Evolutionary conservation across 2,888 invertebrate species (phyloP).

Genomic region (Ornithoptera alexandrae): DNA sequence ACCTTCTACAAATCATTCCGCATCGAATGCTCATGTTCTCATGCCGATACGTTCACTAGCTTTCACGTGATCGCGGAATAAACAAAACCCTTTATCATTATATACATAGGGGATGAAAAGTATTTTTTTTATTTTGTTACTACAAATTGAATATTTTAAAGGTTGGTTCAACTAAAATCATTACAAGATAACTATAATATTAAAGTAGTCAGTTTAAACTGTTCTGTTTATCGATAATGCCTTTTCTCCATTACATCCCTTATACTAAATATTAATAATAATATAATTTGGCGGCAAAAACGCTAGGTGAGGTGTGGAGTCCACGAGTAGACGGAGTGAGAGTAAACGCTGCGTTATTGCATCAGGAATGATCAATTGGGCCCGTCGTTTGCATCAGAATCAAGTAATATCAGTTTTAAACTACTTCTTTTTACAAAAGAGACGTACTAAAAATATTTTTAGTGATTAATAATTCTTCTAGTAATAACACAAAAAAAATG

Average conservation of each 20-base stretch:
- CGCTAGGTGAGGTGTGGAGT: slow-evolving; percentile 3
- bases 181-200: no score
- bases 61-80: no score
- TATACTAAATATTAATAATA: slow-evolving; percentile 23
- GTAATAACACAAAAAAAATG: no score
- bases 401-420: not conserved
- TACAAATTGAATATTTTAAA: no score
- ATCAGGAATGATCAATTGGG: slow-evolving; percentile 50
- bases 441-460: not conserved
- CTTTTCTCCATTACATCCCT: slow-evolving; percentile 6
- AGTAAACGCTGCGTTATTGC: slow-evolving; percentile 51
- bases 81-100: no score
- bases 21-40: no score
- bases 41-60: no score
- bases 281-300: slow-evolving; percentile 35
- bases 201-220: not conserved
- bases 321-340: slow-evolving; percentile 38
- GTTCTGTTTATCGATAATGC: slow-evolving; percentile 9
- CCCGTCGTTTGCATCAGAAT: slow-evolving; percentile 47
- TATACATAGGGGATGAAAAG: no score
- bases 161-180: no score
- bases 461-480: no score
- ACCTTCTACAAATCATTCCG: no score
- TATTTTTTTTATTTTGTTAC: no score
- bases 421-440: not conserved